Conservation (phyloP, 2,113 vertebrate genomes). For the Gambusia holbrooki region DNA sequence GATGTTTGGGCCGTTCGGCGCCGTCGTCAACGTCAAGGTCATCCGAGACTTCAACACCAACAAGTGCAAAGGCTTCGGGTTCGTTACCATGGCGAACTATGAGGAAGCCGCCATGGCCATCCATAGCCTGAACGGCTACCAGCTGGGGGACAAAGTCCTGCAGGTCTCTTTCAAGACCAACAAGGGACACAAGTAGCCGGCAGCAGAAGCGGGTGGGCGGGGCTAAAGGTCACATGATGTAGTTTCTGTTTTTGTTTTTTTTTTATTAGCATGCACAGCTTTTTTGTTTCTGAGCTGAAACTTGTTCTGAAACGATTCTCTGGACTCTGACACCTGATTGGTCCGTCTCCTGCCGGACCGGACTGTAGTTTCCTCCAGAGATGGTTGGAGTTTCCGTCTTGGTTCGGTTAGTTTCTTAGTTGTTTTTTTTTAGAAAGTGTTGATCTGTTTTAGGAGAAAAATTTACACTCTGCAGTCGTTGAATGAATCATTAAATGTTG, state of each 20-base stretch:
- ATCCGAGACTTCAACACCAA: conserved; percentile 99
- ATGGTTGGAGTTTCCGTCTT: not conserved
- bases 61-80: conserved; percentile 99
- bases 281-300: conserved; percentile 12
- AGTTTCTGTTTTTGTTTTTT: not conserved
- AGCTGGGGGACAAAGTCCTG: conserved; percentile 96
- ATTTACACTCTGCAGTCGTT: not conserved
- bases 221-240: not conserved
- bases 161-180: conserved; percentile 99
- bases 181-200: conserved; percentile 93
- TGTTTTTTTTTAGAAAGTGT: not conserved
- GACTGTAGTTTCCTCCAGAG: not conserved
- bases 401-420: not conserved
- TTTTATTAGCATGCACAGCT: conserved; percentile 37
- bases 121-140: conserved; percentile 96
- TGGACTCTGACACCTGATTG: not conserved
- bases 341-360: not conserved
- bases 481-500: conserved; percentile 5
- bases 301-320: not conserved
- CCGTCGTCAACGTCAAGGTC: conserved; percentile 97
- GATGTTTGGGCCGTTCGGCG: conserved; percentile 98
- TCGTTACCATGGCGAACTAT: conserved; percentile 99
- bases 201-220: too few species aligned
- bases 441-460: not conserved
- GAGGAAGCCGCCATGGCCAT: conserved; percentile 99